Base-by-base conservation (phyloP, 2,888 invertebrate species). In the Furcula furcula region DNA sequence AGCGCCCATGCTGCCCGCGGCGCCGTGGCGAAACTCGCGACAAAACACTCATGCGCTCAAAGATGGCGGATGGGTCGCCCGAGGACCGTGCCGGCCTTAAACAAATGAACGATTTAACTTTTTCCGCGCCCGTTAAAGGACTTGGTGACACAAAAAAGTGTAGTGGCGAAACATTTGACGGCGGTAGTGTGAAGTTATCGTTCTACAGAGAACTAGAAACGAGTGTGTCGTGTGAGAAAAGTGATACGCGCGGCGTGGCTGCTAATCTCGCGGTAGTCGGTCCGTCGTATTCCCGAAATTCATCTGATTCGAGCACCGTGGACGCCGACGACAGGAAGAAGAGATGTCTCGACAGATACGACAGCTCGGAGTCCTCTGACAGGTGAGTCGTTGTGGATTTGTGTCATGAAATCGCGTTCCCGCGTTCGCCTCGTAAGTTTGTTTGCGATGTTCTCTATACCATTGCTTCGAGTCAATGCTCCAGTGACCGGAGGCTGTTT, bases 291-390 rank as follows among this genome's bases (percentile, higher is more conserved):
- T 78, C 79, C 73, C 83, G 60, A 80, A 82, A 76, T 68, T 71
- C 79, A 58, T 65, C 71, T 59, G 74, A 70, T 55, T 63, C 63
- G 69, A 81, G 58, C 60, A 52, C 53, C 44, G 71, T 61, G 55
- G 71, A 76, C 42, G 83, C 87, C 40, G 92, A 92, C 63, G 93
- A 92, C 75, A 91, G 93, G 81, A 94, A 94, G 89, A 96, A 95
- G 89, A 91, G 96, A 88, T 95, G 96, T 89, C 91, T 94, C 81
- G 95, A 96, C 92, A 93, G 96, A 90, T 96, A 95, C 91, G 96
- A 97, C 91, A 96, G 96, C 85, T 96, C 96, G 70, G 96, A 96
- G 90, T 96, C 96, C 72, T 96, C 96, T 88, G 96, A 96, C 94
- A 96, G 96, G 96, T 96, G 83, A 91, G 91, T 76, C 48, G 31